Conservation (phyloP, 30 jellyfish, hydroid and myxozoan genomes). For the Nemopilema nomurai region DNA sequence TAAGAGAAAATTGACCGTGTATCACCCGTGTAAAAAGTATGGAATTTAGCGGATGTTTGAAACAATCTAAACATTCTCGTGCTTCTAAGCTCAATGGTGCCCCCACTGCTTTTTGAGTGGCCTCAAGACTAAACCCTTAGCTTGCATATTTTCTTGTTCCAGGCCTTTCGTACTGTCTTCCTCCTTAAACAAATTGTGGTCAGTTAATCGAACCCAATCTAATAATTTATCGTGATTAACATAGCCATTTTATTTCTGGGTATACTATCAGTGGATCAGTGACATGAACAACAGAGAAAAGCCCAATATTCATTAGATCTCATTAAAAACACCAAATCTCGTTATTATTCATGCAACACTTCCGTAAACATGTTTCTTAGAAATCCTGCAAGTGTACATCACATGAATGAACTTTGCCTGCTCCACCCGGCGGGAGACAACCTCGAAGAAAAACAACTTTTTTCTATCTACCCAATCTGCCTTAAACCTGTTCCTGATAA, state of each 20-base stretch:
- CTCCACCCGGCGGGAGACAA: neutral
- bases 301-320: slow-evolving; percentile 49
- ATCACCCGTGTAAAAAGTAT: neutral
- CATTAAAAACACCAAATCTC: slow-evolving; percentile 49
- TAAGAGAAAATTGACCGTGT: too few species aligned
- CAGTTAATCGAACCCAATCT: slow-evolving; percentile 6
- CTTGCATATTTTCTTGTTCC: slow-evolving; percentile 26
- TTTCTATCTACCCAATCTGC: too few species aligned
- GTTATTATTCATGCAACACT: slow-evolving; percentile 34
- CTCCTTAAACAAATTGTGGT: slow-evolving; percentile 43
- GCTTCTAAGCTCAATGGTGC: neutral
- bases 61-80: neutral
- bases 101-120: neutral
- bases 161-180: slow-evolving; percentile 39
- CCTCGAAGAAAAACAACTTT: neutral
- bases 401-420: slow-evolving; percentile 1
- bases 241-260: slow-evolving; percentile 34
- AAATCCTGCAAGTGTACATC: neutral
- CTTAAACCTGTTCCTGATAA: too few species aligned
- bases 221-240: neutral
- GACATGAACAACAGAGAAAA: slow-evolving; percentile 2
- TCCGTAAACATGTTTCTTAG: slow-evolving; percentile 56
- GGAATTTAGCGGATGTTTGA: neutral
- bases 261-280: slow-evolving; percentile 55
- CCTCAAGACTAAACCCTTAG: neutral